Conservation (phyloP, 1,140 invertebrate species). For the Eupeodes corollae region DNA sequence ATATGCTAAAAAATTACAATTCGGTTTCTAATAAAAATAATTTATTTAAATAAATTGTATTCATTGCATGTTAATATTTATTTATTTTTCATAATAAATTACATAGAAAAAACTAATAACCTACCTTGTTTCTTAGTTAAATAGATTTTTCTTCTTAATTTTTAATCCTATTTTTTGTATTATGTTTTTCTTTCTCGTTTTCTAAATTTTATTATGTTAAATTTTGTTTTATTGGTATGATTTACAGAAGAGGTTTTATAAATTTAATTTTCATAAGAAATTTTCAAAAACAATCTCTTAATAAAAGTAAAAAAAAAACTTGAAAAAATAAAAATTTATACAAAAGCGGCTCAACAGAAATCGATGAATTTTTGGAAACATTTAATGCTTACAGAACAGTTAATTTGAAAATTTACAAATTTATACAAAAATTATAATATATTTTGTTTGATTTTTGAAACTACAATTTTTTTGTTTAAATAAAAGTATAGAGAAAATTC, state of each 20-base stretch:
- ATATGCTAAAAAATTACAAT: no score
- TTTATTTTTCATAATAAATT: not conserved
- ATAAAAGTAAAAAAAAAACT: conserved; percentile 3
- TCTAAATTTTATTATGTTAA: not conserved
- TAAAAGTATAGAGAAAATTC: not conserved
- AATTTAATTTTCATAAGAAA: not conserved
- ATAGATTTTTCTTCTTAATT: not conserved
- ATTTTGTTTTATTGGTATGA: conserved; percentile 3
- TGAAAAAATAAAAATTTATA: not conserved
- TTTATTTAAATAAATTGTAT: no score
- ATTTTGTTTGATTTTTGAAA: not conserved
- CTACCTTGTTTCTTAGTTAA: not conserved
- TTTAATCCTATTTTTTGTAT: no score
- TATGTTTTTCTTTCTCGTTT: not conserved
- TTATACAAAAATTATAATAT: no score
- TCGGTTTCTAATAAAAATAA: no score
- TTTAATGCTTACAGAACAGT: not conserved
- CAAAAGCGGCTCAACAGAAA: conserved; percentile 6
- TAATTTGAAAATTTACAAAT: not conserved
- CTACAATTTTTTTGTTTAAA: not conserved
- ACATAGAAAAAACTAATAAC: not conserved
- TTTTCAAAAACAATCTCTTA: not conserved
- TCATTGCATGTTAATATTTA: not conserved
- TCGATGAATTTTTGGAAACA: conserved; percentile 7
- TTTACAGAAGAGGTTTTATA: conserved; percentile 7